phyloP scores from a whole-genome alignment of 2,113 vertebrate genomes.

The Podarcis raffonei region DNA sequence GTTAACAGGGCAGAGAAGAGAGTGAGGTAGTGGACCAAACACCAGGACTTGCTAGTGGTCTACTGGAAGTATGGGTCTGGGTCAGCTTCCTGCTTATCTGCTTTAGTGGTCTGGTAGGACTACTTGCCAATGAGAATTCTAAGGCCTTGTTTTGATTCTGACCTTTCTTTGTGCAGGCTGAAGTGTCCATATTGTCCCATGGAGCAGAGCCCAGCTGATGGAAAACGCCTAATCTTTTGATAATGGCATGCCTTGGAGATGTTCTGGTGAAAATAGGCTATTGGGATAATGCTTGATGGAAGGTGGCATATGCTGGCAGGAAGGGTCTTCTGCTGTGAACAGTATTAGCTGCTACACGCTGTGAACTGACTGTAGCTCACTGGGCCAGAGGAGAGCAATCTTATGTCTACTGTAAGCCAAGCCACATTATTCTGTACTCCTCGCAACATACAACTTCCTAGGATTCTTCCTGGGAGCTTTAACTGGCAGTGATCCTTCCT shows the following conservation, averaged over 20 bases:
- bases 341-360: not conserved
- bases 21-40: not conserved
- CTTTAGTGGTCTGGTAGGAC: not conserved
- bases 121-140: not conserved
- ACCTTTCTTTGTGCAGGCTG: slow-evolving; percentile 73
- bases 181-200: slow-evolving; percentile 93
- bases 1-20: not conserved
- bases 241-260: not conserved
- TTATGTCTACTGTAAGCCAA: not conserved
- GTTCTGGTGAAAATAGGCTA: not conserved
- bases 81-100: not conserved
- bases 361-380: not conserved
- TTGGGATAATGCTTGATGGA: not conserved
- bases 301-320: not conserved
- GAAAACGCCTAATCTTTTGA: slow-evolving; percentile 92
- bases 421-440: not conserved
- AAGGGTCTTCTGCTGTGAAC: slow-evolving; percentile 1
- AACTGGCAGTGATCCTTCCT: not conserved
- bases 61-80: not conserved
- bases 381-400: not conserved
- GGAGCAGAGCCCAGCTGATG: slow-evolving; percentile 91
- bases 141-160: not conserved
- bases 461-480: not conserved
- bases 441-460: not conserved
- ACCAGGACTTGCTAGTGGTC: not conserved